A percentile compares a stretch with the other conserved stretches of the same genome.
Conservation (phyloP, 2,113 vertebrate genomes). For the Amphilophus citrinellus region DNA sequence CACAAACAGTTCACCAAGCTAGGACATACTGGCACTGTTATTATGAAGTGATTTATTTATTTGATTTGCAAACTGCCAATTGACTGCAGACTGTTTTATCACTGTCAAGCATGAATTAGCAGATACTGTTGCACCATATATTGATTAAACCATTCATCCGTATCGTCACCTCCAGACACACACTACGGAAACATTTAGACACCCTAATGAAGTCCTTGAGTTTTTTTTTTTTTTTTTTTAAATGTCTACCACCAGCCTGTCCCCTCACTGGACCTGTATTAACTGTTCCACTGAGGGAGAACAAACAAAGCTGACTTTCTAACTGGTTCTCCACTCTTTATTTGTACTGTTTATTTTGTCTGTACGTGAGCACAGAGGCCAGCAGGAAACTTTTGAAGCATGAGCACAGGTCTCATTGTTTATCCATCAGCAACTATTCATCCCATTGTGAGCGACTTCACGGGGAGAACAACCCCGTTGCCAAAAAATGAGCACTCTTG, state of each 20-base stretch:
- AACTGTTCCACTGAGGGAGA: constrained; percentile 41
- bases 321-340: neutral
- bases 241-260: neutral
- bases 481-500: constrained; percentile 30
- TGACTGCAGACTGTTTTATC: constrained; percentile 13
- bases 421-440: constrained; percentile 52
- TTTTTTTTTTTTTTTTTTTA: neutral
- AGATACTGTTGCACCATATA: constrained; percentile 18
- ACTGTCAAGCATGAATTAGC: constrained; percentile 18
- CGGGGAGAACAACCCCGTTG: neutral
- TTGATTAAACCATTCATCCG: constrained; percentile 48
- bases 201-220: constrained; percentile 25
- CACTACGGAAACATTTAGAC: constrained; percentile 8
- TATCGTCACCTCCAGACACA: constrained; percentile 36
- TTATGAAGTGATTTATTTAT: constrained; percentile 7
- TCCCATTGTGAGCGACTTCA: neutral
- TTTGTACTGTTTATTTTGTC: neutral
- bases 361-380: neutral
- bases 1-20: neutral
- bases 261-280: neutral
- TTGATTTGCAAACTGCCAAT: constrained; percentile 13
- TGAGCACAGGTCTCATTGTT: constrained; percentile 15
- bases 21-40: neutral
- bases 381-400: constrained; percentile 27
- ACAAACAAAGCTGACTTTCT: constrained; percentile 58